Base-by-base conservation (phyloP, 2,797 vertebrate genomes). In the Arremon aurantiirostris region DNA sequence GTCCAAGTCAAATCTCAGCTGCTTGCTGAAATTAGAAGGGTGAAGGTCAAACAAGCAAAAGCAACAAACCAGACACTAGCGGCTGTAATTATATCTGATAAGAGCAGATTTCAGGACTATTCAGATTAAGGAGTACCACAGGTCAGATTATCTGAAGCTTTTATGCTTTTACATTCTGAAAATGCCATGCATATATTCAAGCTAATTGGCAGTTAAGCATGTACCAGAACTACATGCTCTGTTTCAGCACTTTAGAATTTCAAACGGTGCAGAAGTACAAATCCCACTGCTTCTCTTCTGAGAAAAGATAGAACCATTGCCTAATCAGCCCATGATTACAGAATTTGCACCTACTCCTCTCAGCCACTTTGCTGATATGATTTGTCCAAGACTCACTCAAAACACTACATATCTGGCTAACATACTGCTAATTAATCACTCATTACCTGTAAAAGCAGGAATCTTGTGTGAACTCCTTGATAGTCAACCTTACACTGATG, bases 41-140 rank as follows among this genome's bases (percentile, higher is more conserved):
- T 94, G 89, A 94, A 95, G 89, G 94, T 96, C 96, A 97, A 90
- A 91, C 60, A 93, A 92, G 89, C 69, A 85, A 94, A 93, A 84
- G 72, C 86, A 94, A 90, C 86, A 93, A 93, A 95, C 82, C 72
- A 92, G 92, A 83, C 65, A 82, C 63, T 70, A 82, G 83, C n/a
- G 86, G 81, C 69, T 86, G 79, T 89, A 92, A 89, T 52, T 30
- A 12, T 78, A 92, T 71, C 79, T 93, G 72, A 3, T 94, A 47
- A 2, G 1, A 95, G 55, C 72, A 92, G 84, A 75, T 82, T 94
- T 95, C 37, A 72, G 69, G 55, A 86, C 69, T 84, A 79, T 69
- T 91, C 65, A 91, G 76, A 92, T 95, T 90, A 75, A 80, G 41
- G n/a, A 89, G 28, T 82, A 83, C 28, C 39, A 91, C 57, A 72